Evolutionary conservation across 2,113 vertebrate species (phyloP).

Genomic region (Salvelinus sp.): DNA sequence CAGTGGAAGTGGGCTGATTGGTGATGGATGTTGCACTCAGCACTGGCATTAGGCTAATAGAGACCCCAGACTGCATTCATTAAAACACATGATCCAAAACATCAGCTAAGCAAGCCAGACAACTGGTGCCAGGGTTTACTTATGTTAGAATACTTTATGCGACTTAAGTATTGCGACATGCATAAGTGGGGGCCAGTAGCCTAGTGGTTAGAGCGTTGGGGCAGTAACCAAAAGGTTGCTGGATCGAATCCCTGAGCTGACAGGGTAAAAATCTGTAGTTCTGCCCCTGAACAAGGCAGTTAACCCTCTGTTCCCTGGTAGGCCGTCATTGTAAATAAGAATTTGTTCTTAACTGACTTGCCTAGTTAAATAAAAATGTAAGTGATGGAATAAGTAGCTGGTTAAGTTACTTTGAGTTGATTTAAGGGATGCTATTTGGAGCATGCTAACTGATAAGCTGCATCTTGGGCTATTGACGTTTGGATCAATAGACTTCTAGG

Average conservation of each 20-base stretch:
- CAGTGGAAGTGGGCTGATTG: not conserved
- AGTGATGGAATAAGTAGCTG: not conserved
- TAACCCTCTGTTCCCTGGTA: too few relatives aligned
- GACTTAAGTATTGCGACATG: not conserved
- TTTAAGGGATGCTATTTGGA: not conserved
- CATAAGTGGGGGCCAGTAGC: not conserved
- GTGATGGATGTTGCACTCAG: slow-evolving; percentile 1
- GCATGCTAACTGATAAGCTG: not conserved
- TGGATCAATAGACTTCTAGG: not conserved
- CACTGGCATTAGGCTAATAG: slow-evolving; percentile 14
- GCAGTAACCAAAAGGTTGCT: too few relatives aligned
- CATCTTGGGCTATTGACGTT: not conserved
- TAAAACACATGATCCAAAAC: slow-evolving; percentile 5
- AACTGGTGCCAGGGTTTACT: slow-evolving; percentile 8
- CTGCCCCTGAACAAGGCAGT: too few relatives aligned
- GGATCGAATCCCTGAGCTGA: too few relatives aligned
- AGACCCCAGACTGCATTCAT: not conserved
- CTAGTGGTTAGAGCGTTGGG: too few relatives aligned
- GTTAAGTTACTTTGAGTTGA: not conserved
- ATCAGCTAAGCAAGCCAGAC: slow-evolving; percentile 2
- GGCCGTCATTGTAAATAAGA: too few relatives aligned
- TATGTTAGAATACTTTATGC: not conserved
- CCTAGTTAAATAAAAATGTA: too few relatives aligned
- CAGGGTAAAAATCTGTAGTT: too few relatives aligned
- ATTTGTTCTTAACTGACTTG: too few relatives aligned